These are phyloP conservation scores for Channa striata DNA, from an alignment of 2,797 vertebrate species.

Conservation along the genomic window DNA sequence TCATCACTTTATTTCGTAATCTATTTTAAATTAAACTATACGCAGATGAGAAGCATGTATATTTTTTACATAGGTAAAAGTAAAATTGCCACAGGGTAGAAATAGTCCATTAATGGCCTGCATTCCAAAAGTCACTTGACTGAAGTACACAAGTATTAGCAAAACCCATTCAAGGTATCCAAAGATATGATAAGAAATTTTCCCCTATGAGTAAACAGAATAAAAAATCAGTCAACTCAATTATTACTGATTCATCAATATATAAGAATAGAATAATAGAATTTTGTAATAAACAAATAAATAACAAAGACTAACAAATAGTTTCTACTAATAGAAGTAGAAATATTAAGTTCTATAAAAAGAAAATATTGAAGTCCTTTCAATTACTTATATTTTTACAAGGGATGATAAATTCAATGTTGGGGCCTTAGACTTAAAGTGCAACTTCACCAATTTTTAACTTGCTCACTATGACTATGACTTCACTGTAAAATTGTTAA, in stretches of 20 bases:
- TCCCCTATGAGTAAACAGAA: neutral
- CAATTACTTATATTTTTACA: too few relatives aligned
- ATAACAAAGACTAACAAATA: too few relatives aligned
- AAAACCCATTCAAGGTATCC: conserved; percentile 3
- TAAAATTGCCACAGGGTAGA: neutral
- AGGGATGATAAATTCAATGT: too few relatives aligned
- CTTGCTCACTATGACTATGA: too few relatives aligned
- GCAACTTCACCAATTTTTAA: too few relatives aligned
- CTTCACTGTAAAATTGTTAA: too few relatives aligned
- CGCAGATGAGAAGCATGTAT: neutral
- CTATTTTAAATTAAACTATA: neutral
- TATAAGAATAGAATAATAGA: too few relatives aligned
- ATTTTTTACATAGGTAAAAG: neutral
- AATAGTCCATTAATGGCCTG: neutral
- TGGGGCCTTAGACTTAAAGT: neutral
- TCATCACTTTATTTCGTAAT: neutral
- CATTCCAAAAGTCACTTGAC: neutral
- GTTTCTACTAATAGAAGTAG: too few relatives aligned
- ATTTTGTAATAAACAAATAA: too few relatives aligned
- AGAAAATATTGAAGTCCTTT: too few relatives aligned
- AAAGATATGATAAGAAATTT: neutral
- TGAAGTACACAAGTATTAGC: neutral
- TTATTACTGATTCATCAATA: neutral
- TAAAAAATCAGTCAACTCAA: neutral
- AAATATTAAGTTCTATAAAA: too few relatives aligned